Conservation (phyloP, 2,797 vertebrate species). For the Semotilus atromaculatus region DNA sequence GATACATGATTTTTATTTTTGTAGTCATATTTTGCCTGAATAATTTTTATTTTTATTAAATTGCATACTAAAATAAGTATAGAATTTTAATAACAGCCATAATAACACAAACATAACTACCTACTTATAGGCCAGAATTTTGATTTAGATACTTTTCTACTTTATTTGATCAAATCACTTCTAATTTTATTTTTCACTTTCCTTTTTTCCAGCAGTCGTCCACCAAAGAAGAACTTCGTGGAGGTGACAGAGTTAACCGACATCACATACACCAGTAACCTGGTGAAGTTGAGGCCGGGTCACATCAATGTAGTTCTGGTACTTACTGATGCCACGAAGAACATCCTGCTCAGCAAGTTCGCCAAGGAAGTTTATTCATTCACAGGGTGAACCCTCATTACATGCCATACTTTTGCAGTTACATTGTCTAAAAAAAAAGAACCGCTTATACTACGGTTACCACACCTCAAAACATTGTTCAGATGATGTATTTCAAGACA, state of each 20-base stretch:
- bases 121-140: not conserved
- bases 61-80: not conserved
- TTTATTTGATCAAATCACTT: not conserved
- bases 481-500: not conserved
- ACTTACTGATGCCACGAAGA: constrained; percentile 90
- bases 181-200: not conserved
- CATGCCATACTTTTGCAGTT: not conserved
- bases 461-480: too few species aligned
- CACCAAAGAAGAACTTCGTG: constrained; percentile 93
- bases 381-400: constrained; percentile 82
- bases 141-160: not conserved
- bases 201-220: constrained; percentile 69
- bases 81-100: not conserved
- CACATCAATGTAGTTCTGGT: constrained; percentile 98
- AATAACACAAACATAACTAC: not conserved
- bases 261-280: constrained; percentile 94
- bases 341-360: constrained; percentile 93
- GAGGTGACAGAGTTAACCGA: constrained; percentile 97
- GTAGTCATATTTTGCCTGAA: not conserved
- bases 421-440: not conserved
- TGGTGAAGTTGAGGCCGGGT: constrained; percentile 92
- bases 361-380: constrained; percentile 96
- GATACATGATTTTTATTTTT: not conserved
- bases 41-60: too few species aligned
- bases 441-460: not conserved